These are phyloP conservation scores for Himalopsyche tibetana DNA, from an alignment of 2,888 invertebrate genomes.

Conservation along the genomic window DNA sequence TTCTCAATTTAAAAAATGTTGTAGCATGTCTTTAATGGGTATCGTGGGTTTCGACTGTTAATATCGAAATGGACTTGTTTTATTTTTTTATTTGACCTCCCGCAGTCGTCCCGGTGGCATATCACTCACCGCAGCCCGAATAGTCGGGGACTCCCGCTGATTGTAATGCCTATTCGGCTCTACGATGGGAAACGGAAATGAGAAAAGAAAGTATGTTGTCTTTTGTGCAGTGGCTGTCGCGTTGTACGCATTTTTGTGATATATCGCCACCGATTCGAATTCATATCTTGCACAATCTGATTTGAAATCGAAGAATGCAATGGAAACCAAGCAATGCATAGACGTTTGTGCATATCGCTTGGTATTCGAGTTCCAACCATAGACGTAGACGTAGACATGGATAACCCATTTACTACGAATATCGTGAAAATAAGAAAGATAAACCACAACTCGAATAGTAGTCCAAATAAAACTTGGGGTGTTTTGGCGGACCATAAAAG, in stretches of 20 bases:
- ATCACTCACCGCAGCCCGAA: conserved; percentile 22
- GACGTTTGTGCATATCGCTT: not conserved
- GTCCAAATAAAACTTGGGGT: no score
- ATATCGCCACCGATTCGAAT: conserved; percentile 52
- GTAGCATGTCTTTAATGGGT: not conserved
- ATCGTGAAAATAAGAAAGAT: no score
- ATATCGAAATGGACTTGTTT: conserved; percentile 14
- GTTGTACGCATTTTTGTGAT: conserved; percentile 52
- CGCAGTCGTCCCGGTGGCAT: conserved; percentile 45
- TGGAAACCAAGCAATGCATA: conserved; percentile 16
- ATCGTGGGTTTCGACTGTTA: not conserved
- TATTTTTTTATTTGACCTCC: conserved; percentile 22
- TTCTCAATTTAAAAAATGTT: not conserved
- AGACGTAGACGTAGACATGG: no score
- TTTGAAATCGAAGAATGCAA: conserved; percentile 50
- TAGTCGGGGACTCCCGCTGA: conserved; percentile 3
- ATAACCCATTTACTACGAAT: no score
- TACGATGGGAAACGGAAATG: conserved; percentile 44
- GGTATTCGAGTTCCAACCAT: no score
- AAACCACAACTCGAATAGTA: no score
- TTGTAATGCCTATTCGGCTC: not conserved
- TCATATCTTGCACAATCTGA: conserved; percentile 42
- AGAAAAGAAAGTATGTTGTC: conserved; percentile 55
- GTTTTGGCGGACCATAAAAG: no score
- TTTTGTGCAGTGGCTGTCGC: conserved; percentile 34